Evolutionary conservation across 2,888 invertebrate species (phyloP).

Genomic region (Epinotia nisella): DNA sequence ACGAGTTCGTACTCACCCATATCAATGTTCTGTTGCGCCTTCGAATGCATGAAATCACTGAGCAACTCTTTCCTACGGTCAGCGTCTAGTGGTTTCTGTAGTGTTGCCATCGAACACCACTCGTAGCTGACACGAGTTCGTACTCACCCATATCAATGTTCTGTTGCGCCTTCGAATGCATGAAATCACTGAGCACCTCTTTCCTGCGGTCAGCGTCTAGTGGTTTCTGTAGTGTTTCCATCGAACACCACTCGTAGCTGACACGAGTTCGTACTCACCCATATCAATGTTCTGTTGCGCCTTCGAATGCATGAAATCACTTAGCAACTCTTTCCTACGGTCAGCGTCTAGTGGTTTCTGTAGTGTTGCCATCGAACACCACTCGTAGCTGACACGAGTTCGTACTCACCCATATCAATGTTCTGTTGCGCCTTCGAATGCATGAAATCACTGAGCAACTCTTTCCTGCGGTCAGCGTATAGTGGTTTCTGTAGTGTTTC

Average conservation of each 20-base stretch:
- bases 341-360: constrained; percentile 87
- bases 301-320: constrained; percentile 82
- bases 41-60: no score
- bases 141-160: no score
- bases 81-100: no score
- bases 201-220: constrained; percentile 53
- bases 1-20: no score
- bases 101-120: constrained; percentile 89
- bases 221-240: constrained; percentile 74
- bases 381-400: constrained; percentile 78
- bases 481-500: constrained; percentile 90
- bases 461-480: constrained; percentile 81
- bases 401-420: constrained; percentile 62
- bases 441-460: constrained; percentile 86
- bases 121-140: constrained; percentile 71
- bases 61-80: no score
- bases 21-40: no score
- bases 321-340: constrained; percentile 77
- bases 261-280: no score
- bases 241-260: constrained; percentile 89
- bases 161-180: no score
- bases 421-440: constrained; percentile 57
- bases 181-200: constrained; percentile 82
- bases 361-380: constrained; percentile 91
- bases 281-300: constrained; percentile 52